Conservation (phyloP, 1,140 invertebrate species). For the Pachyrhynchus sulphureomaculatus region DNA sequence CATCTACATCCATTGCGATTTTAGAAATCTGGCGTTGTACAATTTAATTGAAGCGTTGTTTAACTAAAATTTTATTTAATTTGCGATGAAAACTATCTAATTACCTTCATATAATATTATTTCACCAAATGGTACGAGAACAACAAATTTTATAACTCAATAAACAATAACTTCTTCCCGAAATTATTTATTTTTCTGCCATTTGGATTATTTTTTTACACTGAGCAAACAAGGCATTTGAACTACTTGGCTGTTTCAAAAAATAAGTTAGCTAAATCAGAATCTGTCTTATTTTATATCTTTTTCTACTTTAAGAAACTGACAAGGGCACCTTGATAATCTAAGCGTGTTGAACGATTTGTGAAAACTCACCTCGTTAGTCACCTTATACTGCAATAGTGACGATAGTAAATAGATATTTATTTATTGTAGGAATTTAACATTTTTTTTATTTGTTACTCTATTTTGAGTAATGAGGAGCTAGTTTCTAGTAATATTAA, state of each 20-base stretch:
- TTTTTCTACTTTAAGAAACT: no score
- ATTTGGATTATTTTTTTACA: background rate
- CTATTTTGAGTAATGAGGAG: no score
- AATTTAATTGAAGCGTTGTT: background rate
- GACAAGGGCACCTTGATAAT: no score
- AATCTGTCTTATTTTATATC: no score
- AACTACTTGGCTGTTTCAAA: background rate
- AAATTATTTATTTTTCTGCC: background rate
- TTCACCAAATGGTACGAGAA: background rate
- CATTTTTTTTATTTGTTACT: no score
- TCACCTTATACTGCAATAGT: no score
- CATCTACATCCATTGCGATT: slow-evolving; percentile 29
- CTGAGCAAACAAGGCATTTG: background rate
- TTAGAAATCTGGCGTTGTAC: slow-evolving; percentile 4
- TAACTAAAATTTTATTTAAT: slow-evolving; percentile 1
- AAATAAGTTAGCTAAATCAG: no score
- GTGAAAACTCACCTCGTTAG: no score
- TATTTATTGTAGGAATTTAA: no score
- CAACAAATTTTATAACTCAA: background rate
- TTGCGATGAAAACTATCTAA: background rate
- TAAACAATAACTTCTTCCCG: background rate
- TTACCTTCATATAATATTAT: background rate
- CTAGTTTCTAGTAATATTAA: no score
- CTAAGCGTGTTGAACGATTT: no score
- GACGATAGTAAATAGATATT: no score